Conservation (phyloP, 2,888 invertebrate species). For the Heliconius sara region DNA sequence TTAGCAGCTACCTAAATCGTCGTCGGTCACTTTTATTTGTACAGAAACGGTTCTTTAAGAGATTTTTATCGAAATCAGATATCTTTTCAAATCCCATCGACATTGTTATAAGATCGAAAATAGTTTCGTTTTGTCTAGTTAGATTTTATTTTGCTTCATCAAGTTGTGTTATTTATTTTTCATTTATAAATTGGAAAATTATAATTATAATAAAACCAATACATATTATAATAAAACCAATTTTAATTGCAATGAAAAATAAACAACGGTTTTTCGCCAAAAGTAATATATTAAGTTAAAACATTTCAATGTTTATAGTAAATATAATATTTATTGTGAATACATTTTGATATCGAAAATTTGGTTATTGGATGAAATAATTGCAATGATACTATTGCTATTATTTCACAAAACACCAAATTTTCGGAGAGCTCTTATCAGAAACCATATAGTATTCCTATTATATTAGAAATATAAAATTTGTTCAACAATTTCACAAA, state of each 20-base stretch:
- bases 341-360: no score
- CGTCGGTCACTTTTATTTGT: constrained; percentile 17
- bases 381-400: no score
- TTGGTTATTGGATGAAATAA: no score
- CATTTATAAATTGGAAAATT: neutral
- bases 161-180: constrained; percentile 6
- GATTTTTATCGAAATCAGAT: constrained; percentile 24
- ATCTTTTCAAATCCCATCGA: constrained; percentile 4
- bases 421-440: no score
- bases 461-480: no score
- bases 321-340: no score
- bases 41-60: neutral
- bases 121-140: constrained; percentile 5
- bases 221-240: neutral
- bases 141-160: neutral
- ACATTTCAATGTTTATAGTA: no score
- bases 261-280: neutral
- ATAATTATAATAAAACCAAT: neutral
- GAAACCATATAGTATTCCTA: no score
- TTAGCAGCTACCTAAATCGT: neutral
- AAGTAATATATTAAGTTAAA: no score
- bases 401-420: no score
- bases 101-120: constrained; percentile 14
- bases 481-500: no score
- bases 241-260: neutral